Base-by-base conservation (phyloP, 2,113 vertebrate genomes). In the Pomatorhinus ruficollis region DNA sequence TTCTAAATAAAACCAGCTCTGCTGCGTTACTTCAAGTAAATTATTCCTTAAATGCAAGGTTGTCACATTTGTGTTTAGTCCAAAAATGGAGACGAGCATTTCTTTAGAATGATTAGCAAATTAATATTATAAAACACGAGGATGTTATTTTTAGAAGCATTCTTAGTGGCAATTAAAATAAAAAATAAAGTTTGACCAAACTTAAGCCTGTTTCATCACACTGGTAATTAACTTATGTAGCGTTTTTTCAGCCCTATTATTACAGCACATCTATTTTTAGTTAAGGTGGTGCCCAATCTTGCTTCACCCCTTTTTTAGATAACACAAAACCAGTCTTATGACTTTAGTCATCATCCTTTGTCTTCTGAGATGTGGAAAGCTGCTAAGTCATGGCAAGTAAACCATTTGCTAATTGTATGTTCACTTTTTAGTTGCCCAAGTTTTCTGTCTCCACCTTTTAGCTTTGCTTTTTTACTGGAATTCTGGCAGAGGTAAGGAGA, bases 121-220 rank as follows among this genome's bases (percentile, higher is more conserved):
- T 90, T 77, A 77, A 80, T 94, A 61, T 60, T 70, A 39, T 37
- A 64, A 81, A 88, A 35, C 64, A 70, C 0, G 3, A 64, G 22
- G 6, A 59, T 81, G 18, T 56, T 94, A 52, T 83, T 95, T 95
- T 90, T 94, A 60, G 92, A 90, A 74, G 20, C 11, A 68, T 79
- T 85, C 72, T 57, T 85, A 76, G 25, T 74, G 50, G 33, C 52
- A 90, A 50, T 85, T 89, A 72, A 76, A 91, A 82, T 19, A 30
- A 57, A 91, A 79, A 72, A 52, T 42, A 45, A 70, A 53, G 14
- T 16, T 69, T 85, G 78, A 83, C 66, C 75, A 87, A 82, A 72
- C 21, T 74, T 52, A 69, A 85, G 27, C 61, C 39, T 45, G 23
- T 91, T 95, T 86, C 47, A 66, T 93, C 60, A 80, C 52, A 35